Conservation (phyloP, 2,113 vertebrate genomes). For the Scytalopus superciliaris region DNA sequence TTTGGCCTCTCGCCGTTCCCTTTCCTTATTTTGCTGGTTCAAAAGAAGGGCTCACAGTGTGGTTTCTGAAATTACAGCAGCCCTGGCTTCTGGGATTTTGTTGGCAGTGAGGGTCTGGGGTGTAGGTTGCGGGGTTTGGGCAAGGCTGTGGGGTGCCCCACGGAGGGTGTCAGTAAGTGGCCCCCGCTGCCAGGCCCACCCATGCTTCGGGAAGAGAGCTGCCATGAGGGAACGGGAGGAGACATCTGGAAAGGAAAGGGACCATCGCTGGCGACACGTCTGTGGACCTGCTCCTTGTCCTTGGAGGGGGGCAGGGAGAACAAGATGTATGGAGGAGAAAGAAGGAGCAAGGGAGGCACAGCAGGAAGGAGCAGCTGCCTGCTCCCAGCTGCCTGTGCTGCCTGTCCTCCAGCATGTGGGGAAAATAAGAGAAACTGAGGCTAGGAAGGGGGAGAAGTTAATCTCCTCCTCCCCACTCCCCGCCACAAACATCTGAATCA, state of each 20-base stretch:
- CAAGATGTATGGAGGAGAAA: not conserved
- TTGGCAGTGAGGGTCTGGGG: not conserved
- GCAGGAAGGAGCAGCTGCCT: not conserved
- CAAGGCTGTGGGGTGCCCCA: not conserved
- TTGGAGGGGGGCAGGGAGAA: not conserved
- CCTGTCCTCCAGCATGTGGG: not conserved
- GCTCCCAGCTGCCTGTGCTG: not conserved
- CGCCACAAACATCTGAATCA: not conserved
- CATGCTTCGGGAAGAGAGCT: not conserved
- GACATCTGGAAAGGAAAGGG: not conserved
- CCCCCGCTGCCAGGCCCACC: not conserved
- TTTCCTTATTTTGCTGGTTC: not conserved
- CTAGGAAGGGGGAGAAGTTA: not conserved
- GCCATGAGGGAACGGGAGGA: fast-evolving
- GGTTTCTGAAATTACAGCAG: not conserved
- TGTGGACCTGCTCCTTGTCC: not conserved
- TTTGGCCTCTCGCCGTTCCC: not conserved
- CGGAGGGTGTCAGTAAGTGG: not conserved
- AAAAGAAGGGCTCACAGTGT: not conserved
- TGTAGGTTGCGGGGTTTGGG: not conserved
- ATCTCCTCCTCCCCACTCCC: fast-evolving
- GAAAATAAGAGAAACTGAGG: not conserved
- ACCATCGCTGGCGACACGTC: not conserved
- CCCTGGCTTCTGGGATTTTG: not conserved
- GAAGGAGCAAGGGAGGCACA: not conserved